Evolutionary conservation across 1,140 invertebrate genomes (phyloP), one percentile per base, ranked within the genome.

Genomic region (Zaprionus davidi): DNA sequence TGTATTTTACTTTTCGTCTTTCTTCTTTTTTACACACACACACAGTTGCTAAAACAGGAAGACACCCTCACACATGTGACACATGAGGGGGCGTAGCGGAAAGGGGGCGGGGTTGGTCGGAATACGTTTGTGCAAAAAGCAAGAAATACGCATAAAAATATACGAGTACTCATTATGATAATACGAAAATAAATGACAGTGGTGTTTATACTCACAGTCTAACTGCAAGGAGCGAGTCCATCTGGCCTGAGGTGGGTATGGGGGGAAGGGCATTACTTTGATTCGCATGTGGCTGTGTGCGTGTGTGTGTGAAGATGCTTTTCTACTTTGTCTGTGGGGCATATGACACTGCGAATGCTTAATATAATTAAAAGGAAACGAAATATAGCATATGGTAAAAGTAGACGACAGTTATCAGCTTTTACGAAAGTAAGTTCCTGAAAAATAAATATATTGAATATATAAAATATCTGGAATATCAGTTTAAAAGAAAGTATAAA

Each of bases 151-250:
- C 88, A 91, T 91, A 91, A 91, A 91, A 91, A 91, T 91, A 91
- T 91, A 91, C 88, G 85, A 91, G 81, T 78, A 66, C 87, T 85
- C 88, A 91, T 91, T 91, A 91, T 91, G 84, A 91, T 91, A 91
- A 91, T 91, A 90, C 90, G 90, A 90, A 88, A 91, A 91, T 91
- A 91, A 91, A 90, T 91, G 90, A 82, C 88, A 91, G 79, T 80
- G 77, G 88, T 82, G 79, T 86, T 82, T 86, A 88, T 71, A 49
- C 67, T 51, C 67, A 71, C 69, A 78, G 63, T 73, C 63, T 71
- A 71, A 58, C 77, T 22, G 31, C 56, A 22, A 66, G 67, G 13
- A 56, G 13, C 51, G 26, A 46, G 34, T 76, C 58, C 57, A 22
- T 69, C 38, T 57, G 55, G 28, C 11, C 34, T 31, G 22, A 60